A percentile compares a stretch with the other conserved stretches of the same genome.
phyloP scores from a whole-genome alignment of 2,113 vertebrate genomes.

The Phalacrocorax pelagicus region DNA sequence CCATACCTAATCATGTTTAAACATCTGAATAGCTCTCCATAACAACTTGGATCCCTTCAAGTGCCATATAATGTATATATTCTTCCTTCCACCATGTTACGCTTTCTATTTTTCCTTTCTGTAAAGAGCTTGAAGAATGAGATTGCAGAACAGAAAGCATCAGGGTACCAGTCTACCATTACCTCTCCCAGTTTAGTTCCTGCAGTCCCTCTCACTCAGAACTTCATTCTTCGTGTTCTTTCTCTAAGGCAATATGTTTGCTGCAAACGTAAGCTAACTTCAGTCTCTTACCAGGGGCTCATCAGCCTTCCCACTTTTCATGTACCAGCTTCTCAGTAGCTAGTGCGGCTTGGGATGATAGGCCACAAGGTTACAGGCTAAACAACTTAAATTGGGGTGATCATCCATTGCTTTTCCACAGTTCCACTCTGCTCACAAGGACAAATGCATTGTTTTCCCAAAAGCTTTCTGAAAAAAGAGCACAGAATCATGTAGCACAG shows the following conservation, averaged over 20 bases:
- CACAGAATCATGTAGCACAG: background rate
- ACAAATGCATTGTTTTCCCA: background rate
- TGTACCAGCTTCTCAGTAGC: background rate
- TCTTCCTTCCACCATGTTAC: background rate
- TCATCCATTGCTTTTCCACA: background rate
- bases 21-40: background rate
- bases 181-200: background rate
- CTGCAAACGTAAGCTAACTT: background rate
- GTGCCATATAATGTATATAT: background rate
- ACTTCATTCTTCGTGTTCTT: background rate
- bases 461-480: background rate
- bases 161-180: background rate
- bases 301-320: background rate
- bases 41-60: background rate
- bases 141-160: background rate
- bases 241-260: background rate
- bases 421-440: background rate
- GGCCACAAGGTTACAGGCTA: background rate
- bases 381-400: background rate
- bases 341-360: background rate
- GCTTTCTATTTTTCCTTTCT: background rate
- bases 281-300: background rate
- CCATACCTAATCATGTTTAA: background rate
- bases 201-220: background rate
- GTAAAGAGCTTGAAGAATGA: background rate